Evolutionary conservation across 2,113 vertebrate genomes (phyloP), one percentile per base, ranked within the genome.

Genomic region (Gopherus flavomarginatus): DNA sequence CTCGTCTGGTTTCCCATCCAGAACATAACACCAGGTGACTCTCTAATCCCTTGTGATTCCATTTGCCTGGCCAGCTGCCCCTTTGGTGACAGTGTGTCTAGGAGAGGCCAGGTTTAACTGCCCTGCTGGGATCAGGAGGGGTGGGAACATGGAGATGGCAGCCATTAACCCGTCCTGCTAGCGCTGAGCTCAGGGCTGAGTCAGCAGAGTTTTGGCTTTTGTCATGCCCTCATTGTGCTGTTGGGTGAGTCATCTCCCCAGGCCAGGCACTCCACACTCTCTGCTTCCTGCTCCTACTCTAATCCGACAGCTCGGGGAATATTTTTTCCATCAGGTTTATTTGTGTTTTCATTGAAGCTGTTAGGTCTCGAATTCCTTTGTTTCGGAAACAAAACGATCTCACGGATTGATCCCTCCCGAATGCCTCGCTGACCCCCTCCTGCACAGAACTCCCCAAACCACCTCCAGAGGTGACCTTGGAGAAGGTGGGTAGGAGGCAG

Each of bases 151-250:
- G 91, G 92, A 78, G 57, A 92, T 85, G 81, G 77, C 83, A 88
- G 75, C 49, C 38, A 38, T 80, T 95, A 86, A 93, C 90, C 95
- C 53, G 21, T 21, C 21, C 79, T 14, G 16, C 87, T 2, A 85
- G 78, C 0, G 8, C 95, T 96, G 86, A n/a, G 93, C 94, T 91
- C 95, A 90, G 3, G 29, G 93, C 94, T 97, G 97, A 97, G 90
- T 97, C 97, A 98, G 97, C 97, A 83, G 85, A 95, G 97, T 97
- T 97, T 97, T 95, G 91, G 96, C 94, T 84, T 97, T 96, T 89
- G 97, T 96, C 86, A 88, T 38, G n/a, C 95, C 94, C 96, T 89
- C 90, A 77, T 90, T 96, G 93, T 95, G 93, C 81, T 90, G 82
- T 26, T 2, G 52, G 85, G 78, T 98, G 97, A 97, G 56, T 97